Evolutionary conservation across 2,797 vertebrate species (phyloP).

Genomic region (Ispidina lecontei): DNA sequence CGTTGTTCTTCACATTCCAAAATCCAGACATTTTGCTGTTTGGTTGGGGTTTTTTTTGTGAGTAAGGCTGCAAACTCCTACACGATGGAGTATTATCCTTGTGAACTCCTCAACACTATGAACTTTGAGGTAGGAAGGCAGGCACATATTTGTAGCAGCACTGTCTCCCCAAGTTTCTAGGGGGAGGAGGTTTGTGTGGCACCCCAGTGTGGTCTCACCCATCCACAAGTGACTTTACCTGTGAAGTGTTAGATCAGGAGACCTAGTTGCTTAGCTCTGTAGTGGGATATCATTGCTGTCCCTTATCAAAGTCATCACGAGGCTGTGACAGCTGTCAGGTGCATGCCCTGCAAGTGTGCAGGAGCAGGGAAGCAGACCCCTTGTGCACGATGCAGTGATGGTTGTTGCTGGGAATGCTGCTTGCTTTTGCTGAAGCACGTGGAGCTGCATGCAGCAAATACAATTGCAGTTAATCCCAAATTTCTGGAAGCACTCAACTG

Average conservation of each 20-base stretch:
- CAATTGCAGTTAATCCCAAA: not conserved
- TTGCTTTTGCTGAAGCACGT: not conserved
- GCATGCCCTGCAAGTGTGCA: not conserved
- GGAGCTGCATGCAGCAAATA: not conserved
- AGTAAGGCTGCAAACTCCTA: not conserved
- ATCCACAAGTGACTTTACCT: not conserved
- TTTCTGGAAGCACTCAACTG: not conserved
- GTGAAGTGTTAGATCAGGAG: not conserved
- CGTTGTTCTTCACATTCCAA: not conserved
- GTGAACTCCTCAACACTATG: fast-evolving
- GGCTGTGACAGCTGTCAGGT: not conserved
- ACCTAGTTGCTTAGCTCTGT: not conserved
- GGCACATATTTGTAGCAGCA: not conserved
- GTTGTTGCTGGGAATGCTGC: not conserved
- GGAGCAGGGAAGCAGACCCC: not conserved
- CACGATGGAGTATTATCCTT: not conserved
- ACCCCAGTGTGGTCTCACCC: fast-evolving
- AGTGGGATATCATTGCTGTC: not conserved
- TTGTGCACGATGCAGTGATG: fast-evolving
- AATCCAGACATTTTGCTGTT: not conserved
- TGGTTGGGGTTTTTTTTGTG: not conserved
- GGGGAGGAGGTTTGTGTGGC: not conserved
- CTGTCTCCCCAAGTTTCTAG: not conserved
- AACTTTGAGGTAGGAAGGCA: not conserved
- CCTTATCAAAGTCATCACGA: fast-evolving